These are phyloP conservation scores for Dryobates pubescens DNA, from an alignment of 2,797 vertebrate species.

Conservation along the genomic window DNA sequence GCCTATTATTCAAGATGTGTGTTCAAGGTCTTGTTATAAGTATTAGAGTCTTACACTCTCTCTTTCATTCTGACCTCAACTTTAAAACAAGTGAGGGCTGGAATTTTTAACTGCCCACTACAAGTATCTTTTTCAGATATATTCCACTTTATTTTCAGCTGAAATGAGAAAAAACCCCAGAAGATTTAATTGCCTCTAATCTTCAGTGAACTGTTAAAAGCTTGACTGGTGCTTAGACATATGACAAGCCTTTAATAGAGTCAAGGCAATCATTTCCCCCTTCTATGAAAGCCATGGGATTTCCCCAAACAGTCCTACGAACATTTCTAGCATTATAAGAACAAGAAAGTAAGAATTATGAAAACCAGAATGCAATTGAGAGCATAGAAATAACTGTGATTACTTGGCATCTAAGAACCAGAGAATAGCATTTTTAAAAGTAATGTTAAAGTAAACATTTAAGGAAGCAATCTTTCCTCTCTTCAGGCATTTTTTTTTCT, in stretches of 20 bases:
- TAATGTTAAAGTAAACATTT: not conserved
- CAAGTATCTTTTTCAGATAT: not conserved
- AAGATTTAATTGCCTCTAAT: not conserved
- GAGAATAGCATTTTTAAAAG: not conserved
- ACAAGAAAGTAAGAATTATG: not conserved
- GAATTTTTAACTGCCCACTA: not conserved
- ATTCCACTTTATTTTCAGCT: not conserved
- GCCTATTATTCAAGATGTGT: conserved; percentile 40
- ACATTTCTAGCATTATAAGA: not conserved
- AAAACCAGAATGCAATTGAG: not conserved
- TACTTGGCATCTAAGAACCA: not conserved
- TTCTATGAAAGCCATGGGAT: not conserved
- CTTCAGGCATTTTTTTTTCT: not conserved
- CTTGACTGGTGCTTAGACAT: not conserved
- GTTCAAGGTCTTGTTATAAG: conserved; percentile 43
- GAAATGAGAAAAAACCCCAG: not conserved
- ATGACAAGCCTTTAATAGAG: not conserved
- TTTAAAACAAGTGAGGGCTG: not conserved
- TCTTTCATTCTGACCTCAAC: conserved; percentile 6
- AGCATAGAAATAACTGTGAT: not conserved
- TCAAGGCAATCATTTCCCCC: not conserved
- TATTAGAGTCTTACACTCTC: not conserved
- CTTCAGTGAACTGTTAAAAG: not conserved
- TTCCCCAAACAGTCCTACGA: not conserved
- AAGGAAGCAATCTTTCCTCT: not conserved